Base-by-base conservation (phyloP, 2,888 invertebrate species). In the Drosophila kambysellisi region DNA sequence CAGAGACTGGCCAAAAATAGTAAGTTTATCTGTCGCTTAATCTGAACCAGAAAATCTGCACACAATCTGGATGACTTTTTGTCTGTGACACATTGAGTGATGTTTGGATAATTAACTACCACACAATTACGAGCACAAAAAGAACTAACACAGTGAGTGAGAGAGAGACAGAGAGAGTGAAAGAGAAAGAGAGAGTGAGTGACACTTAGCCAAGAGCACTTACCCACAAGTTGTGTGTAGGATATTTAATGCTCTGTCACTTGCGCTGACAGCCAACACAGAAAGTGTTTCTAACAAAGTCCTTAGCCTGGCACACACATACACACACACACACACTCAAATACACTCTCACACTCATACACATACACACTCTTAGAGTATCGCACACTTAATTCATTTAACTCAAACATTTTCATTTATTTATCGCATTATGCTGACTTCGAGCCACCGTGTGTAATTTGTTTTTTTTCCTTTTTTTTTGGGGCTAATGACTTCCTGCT, bases 371-470 rank as follows among this genome's bases (percentile, higher is more conserved):
- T 46, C 53, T 54, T 43, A 53, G 75, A 61, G 76, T 88, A 83
- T 88, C 90, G 66, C 76, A 81, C 90, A 88, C 85, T 86, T 86
- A 90, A 86, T 90, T 90, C 89, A 88, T 90, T 85, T 86, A 86
- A 88, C 90, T 86, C 85, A 90, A 86, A 86, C 89, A 90, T 88
- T 86, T 90, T 90, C 89, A 87, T 87, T 87, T 90, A 90, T 90
- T 87, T 87, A 90, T 89, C 89, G 84, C 84, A 90, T 87, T 90
- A 84, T 81, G 67, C 64, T 50, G 64, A 76, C 63, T 71, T 71
- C 64, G 20, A 51, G 71, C 64, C 37, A 56, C 15, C 65, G 73
- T 67, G 15, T 51, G 25, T 29, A 58, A 25, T 3, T 25, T 25
- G 25, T 3, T 25, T 41, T 64, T 73, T 61, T 60, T 51, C 48